These are phyloP conservation scores for Coreius guichenoti DNA, from an alignment of 2,797 vertebrate genomes.

Conservation along the genomic window DNA sequence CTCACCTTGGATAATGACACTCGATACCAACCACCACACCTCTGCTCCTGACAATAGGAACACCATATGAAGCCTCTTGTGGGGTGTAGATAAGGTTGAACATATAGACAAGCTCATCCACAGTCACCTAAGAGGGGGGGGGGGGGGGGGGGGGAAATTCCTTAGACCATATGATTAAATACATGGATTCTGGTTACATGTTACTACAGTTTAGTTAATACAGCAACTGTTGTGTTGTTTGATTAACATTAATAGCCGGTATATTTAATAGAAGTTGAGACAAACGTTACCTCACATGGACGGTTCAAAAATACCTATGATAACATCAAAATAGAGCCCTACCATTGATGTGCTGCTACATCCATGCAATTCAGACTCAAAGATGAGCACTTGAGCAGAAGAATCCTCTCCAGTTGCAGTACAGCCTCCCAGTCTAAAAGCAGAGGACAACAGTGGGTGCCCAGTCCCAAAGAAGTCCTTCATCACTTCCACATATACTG, in stretches of 20 bases:
- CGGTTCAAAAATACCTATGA: neutral
- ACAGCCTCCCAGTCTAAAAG: too few species aligned
- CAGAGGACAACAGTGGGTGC: too few species aligned
- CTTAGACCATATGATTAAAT: too few species aligned
- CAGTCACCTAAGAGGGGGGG: constrained; percentile 68
- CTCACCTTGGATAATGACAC: constrained; percentile 72
- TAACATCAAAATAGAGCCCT: too few species aligned
- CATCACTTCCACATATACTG: too few species aligned
- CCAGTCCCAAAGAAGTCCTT: too few species aligned
- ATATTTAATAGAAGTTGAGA: too few species aligned
- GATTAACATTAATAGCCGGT: too few species aligned
- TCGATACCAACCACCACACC: constrained; percentile 64
- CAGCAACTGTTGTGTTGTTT: too few species aligned
- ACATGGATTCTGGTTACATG: too few species aligned
- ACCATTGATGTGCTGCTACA: constrained; percentile 64
- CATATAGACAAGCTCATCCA: constrained; percentile 67
- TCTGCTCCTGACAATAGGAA: constrained; percentile 69
- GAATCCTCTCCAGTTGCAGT: neutral
- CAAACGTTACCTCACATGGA: neutral
- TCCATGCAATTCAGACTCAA: constrained; percentile 59
- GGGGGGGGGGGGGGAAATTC: too few species aligned
- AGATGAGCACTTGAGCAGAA: constrained; percentile 56
- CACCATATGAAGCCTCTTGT: constrained; percentile 50
- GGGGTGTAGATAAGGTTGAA: constrained; percentile 69
- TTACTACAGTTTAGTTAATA: too few species aligned